Evolutionary conservation across 2,797 vertebrate genomes (phyloP), one percentile per base, ranked within the genome.

Genomic region (Alfaro cultratus): DNA sequence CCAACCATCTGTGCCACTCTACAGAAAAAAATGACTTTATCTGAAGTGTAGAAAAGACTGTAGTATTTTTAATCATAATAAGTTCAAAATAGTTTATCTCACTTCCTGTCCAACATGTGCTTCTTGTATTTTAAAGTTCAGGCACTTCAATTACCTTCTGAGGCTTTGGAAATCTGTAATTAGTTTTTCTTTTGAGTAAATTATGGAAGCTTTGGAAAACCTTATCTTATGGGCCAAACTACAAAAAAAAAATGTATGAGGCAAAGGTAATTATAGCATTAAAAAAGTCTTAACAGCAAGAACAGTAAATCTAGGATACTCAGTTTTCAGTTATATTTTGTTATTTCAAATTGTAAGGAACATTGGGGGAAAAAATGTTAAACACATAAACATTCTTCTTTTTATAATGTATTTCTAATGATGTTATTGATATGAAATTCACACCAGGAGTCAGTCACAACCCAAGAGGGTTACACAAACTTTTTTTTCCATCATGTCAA

Each of bases 151-250:
- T 80, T 77, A 11, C 39, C 23, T 75, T 80, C 16, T 41, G 11
- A 18, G 12, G 23, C 72, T 79, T 79, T 5, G 9, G 49, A 81
- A 70, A 70, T 0, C 55, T 74, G 80, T 53, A 76, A 86, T 90
- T 81, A 78, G 21, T 26, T 83, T 68, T 60, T 71, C 34, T 34
- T 91, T 86, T 67, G n/a, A 13, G 23, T 77, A 55, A 86, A 88
- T 89, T 90, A 88, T 3, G 81, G 41, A 82, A 78, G 11, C 80
- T 73, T 78, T 82, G 60, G 67, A 76, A 79, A 81, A 79, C 51
- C 79, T 4, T 2, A 16, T 72, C 57, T 83, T 36, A 51, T 79
- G 47, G 10, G 74, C 12, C 80, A 70, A 78, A 68, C 55, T 29
- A 39, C 70, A 53, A 79, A 53, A 81, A 79, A 53, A 81, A 74